phyloP scores from a whole-genome alignment of 2,113 vertebrate species.

The Lophochroa leadbeateri region DNA sequence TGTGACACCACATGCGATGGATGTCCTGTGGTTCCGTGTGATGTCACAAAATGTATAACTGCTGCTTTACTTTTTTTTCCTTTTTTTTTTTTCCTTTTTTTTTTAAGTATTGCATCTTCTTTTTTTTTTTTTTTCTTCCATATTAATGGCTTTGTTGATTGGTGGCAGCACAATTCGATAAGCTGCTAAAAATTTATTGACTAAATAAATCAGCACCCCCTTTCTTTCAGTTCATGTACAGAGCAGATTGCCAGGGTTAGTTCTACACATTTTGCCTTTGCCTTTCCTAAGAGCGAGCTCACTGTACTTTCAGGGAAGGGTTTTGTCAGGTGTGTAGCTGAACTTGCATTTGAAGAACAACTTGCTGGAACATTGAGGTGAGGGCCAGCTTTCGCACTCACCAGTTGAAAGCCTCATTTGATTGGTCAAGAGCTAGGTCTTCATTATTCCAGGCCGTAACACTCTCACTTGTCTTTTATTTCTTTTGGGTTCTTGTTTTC shows the following conservation, averaged over 20 bases:
- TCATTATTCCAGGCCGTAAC: neutral
- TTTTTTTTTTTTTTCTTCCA: neutral
- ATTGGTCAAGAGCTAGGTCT: neutral
- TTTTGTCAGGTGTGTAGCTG: neutral
- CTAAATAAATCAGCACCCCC: neutral
- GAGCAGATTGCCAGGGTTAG: neutral
- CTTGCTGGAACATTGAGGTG: neutral
- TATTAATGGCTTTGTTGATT: neutral
- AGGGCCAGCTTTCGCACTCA: neutral
- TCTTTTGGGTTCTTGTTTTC: neutral
- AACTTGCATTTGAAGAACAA: neutral
- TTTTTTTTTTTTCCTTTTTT: neutral
- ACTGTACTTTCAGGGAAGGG: neutral
- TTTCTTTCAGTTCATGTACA: neutral
- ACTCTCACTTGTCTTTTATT: neutral
- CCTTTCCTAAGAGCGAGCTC: neutral
- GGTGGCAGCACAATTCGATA: neutral
- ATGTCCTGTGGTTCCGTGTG: neutral
- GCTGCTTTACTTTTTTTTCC: neutral
- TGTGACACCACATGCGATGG: neutral
- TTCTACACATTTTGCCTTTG: neutral
- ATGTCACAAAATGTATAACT: accelerated
- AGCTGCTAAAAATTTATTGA: neutral
- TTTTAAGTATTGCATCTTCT: neutral
- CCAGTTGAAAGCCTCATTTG: neutral